Base-by-base conservation (phyloP, 2,888 invertebrate genomes). In the Dinocampus coccinellae region DNA sequence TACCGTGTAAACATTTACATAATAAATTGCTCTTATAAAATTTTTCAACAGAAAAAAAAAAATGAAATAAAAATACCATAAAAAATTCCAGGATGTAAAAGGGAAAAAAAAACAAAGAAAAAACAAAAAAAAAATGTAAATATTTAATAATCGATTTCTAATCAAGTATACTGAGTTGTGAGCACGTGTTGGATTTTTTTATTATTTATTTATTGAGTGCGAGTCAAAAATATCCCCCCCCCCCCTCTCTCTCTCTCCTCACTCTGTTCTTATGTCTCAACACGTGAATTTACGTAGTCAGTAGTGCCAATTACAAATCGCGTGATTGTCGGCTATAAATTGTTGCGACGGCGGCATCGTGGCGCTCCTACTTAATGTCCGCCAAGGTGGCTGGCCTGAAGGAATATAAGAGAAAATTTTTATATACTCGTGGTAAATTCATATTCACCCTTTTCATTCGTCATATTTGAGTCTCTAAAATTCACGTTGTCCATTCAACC, bases 291-390 rank as follows among this genome's bases (percentile, higher is more conserved):
- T 83, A 83, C 82, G 80, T 80, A 84, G 84, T 83, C 78, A 84
- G 82, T 83, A 82, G 83, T 82, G 80, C 86, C 86, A 87, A 87
- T 87, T 87, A 87, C 86, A 83, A 82, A 85, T 87, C 83, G 87
- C 87, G 87, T 87, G 87, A 87, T 87, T 85, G 85, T 83, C 83
- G 81, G 84, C 82, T 83, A 82, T 87, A 87, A 87, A 82, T 87
- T 85, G 85, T 81, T 80, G 82, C 84, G 84, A 84, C 85, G 87
- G 84, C 85, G 85, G 84, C 83, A 84, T 84, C 85, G 85, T 85
- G 85, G 85, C 85, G 85, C 85, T 86, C 85, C 84, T 81, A 84
- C 80, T 79, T 83, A 80, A 76, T 79, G 65, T 34, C 39, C 39
- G 60, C 33, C 13, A 53, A 85, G 84, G 85, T 85, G 83, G 85